Base-by-base conservation (phyloP, 1,140 invertebrate genomes). In the Bombus impatiens region DNA sequence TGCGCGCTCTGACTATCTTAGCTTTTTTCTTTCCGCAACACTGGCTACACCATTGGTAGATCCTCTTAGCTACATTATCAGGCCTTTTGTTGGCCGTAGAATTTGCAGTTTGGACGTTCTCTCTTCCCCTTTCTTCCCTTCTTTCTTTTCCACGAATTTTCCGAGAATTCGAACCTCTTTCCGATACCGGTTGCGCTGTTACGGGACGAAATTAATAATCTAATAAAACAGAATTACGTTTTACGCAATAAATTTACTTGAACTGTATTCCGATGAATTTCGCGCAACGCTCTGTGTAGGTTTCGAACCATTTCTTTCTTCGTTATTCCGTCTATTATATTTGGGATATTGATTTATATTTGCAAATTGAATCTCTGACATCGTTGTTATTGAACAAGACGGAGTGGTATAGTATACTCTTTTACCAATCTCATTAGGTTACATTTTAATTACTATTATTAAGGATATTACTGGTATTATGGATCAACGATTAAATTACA, bases 351-450 rank as follows among this genome's bases (percentile, higher is more conserved):
- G 74, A 59, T 68, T 47, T 53, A 72, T 35, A 57, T 65, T 35
- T 9, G 25, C 42, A 40, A 74, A 89, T 65, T 68, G 59, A 68
- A 40, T 44, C 22, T 28, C 18, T 28, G 42, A 40, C 57, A 87
- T 35, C 22, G 77, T 44, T 68, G 88, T 76, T 70, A 44, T 71
- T 78, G 62, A 84, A 86, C 47, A 67, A 67, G 15, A 32, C 35
- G 47, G 5, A 13, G 28, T 42, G 76, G 18, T 22, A 53, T 8
- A 22, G 1, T 40, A 59, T 68, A 86, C 78, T 74, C 78, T 77
- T 18, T 18, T 42, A 47, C 28, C 15, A 15, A 35, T 44, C 18
- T 80, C 59, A 47, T 42, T 28, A 82, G n/a, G 42, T 87, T 70
- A 53, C 65, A 28, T 84, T 87, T 44, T 74, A 84, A 79, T 80